Conservation (phyloP, 2,797 vertebrate genomes). For the Leucoraja ocellata region DNA sequence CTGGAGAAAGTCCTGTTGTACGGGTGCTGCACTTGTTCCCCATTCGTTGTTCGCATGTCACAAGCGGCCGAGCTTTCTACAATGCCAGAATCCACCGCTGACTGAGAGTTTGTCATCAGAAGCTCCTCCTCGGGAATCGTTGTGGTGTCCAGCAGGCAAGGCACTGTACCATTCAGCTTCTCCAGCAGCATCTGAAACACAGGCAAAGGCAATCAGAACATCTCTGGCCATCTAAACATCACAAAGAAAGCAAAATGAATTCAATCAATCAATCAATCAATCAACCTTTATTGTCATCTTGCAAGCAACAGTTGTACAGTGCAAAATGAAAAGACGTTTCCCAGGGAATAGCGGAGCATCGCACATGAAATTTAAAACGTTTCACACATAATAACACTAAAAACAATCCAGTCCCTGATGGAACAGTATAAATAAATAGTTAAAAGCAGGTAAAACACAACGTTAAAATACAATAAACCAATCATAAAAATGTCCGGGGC, state of each 20-base stretch:
- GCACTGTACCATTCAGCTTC: constrained; percentile 91
- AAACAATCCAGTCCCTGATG: too few relatives aligned
- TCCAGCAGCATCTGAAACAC: constrained; percentile 83
- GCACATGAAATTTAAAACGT: too few relatives aligned
- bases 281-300: too few relatives aligned
- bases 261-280: too few relatives aligned
- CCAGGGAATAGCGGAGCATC: too few relatives aligned
- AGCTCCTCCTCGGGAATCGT: constrained; percentile 92
- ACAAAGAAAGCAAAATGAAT: not conserved
- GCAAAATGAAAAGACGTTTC: too few relatives aligned
- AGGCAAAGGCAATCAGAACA: not conserved
- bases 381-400: too few relatives aligned
- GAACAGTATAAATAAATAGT: too few relatives aligned
- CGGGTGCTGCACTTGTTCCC: constrained; percentile 75
- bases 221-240: not conserved
- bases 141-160: constrained; percentile 87
- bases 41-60: constrained; percentile 69
- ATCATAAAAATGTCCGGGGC: too few relatives aligned
- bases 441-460: too few relatives aligned
- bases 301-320: too few relatives aligned
- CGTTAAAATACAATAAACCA: too few relatives aligned
- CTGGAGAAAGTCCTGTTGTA: constrained; percentile 87
- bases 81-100: constrained; percentile 72
- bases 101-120: constrained; percentile 78
- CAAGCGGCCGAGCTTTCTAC: constrained; percentile 66